Percentiles rank a stretch among this genome's conserved stretches.
Evolutionary conservation across 2,797 vertebrate species (phyloP).

Genomic region (Sebastiscus albofasciatus): DNA sequence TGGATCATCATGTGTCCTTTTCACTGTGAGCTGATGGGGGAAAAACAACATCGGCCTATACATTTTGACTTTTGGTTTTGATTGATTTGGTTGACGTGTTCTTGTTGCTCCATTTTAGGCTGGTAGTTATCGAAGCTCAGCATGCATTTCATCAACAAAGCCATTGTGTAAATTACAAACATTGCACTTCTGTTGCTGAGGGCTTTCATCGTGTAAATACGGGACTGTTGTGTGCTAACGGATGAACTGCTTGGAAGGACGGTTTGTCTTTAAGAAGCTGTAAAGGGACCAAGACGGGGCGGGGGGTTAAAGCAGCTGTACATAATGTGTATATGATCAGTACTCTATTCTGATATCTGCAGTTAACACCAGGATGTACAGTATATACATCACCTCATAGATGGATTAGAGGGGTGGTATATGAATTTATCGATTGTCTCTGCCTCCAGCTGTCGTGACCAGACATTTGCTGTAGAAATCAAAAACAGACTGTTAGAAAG

Average conservation of each 20-base stretch:
- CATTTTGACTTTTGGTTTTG: constrained; percentile 58
- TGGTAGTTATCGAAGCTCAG: constrained; percentile 86
- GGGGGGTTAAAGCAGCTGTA: constrained; percentile 78
- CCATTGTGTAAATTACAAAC: constrained; percentile 74
- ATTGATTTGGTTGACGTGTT: constrained; percentile 76
- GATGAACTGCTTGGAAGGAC: constrained; percentile 54
- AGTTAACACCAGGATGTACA: constrained; percentile 78
- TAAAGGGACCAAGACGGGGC: constrained; percentile 76
- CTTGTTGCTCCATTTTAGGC: constrained; percentile 83
- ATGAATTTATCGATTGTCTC: constrained; percentile 81
- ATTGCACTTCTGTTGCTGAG: constrained; percentile 85
- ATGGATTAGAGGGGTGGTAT: constrained; percentile 58
- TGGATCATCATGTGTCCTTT: constrained; percentile 87
- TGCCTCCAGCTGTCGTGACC: constrained; percentile 78
- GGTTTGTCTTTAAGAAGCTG: constrained; percentile 65
- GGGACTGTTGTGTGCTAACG: constrained; percentile 59
- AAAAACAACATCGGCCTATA: constrained; percentile 79
- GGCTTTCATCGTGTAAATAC: constrained; percentile 79
- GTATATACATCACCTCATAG: constrained; percentile 77
- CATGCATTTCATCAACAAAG: constrained; percentile 88
- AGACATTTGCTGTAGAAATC: constrained; percentile 83
- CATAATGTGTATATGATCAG: constrained; percentile 86
- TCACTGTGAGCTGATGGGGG: constrained; percentile 87
- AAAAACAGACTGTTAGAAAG: constrained; percentile 86
- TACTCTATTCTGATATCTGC: constrained; percentile 76